Conservation (phyloP, 2,888 invertebrate species). For the Halocaridina rubra region DNA sequence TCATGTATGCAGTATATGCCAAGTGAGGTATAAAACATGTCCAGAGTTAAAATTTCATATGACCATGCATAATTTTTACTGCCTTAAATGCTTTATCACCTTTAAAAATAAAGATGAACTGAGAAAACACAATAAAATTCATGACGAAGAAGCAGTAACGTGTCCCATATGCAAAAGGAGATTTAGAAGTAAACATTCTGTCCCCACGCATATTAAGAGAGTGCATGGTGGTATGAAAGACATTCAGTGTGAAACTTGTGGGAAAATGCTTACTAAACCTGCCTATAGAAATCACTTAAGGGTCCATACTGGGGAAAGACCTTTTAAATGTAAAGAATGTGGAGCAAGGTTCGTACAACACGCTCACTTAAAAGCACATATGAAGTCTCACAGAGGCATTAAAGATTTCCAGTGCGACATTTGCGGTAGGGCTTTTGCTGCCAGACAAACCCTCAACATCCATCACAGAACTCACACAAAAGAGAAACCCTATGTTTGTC, state of each 20-base stretch:
- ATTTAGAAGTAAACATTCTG: slow-evolving; percentile 63
- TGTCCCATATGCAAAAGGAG: slow-evolving; percentile 65
- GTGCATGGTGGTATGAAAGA: slow-evolving; percentile 64
- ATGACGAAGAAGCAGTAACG: slow-evolving; percentile 62
- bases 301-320: slow-evolving; percentile 62
- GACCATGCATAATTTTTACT: slow-evolving; percentile 56
- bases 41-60: background rate
- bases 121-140: slow-evolving; percentile 60
- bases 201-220: slow-evolving; percentile 64
- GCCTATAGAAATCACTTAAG: slow-evolving; percentile 61
- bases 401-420: slow-evolving; percentile 93
- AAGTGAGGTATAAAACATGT: background rate
- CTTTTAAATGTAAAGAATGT: slow-evolving; percentile 58
- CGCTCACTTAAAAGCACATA: slow-evolving; percentile 88
- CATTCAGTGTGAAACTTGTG: slow-evolving; percentile 65
- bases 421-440: slow-evolving; percentile 73
- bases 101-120: slow-evolving; percentile 63
- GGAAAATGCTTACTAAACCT: slow-evolving; percentile 64
- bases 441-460: slow-evolving; percentile 58
- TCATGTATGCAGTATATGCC: background rate
- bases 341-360: slow-evolving; percentile 59
- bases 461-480: slow-evolving; percentile 62
- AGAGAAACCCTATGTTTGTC: slow-evolving; percentile 62
- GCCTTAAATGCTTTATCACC: slow-evolving; percentile 53
- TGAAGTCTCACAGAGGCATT: slow-evolving; percentile 94